Percentiles rank a stretch among this genome's conserved stretches.
These are phyloP conservation scores for Henricia sp. DNA, from an alignment of 53 echinoderm and acorn worm genomes.

Conservation along the genomic window DNA sequence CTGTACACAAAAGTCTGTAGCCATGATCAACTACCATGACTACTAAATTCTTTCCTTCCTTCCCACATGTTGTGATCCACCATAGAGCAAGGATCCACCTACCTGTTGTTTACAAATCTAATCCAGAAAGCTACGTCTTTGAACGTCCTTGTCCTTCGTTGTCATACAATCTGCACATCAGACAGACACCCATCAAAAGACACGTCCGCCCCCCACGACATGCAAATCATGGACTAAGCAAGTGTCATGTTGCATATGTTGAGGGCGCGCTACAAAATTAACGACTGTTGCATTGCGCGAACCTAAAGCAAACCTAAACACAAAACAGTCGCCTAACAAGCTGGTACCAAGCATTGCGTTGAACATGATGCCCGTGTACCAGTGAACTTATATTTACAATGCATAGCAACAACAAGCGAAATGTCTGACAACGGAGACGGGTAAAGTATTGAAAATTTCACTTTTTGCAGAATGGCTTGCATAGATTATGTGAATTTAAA, in stretches of 20 bases:
- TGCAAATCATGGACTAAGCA: too few species aligned
- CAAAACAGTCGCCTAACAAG: conserved; percentile 1
- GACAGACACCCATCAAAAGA: too few species aligned
- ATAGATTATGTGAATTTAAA: too few species aligned
- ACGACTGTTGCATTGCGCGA: conserved; percentile 23
- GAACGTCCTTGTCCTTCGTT: too few species aligned
- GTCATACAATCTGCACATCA: too few species aligned
- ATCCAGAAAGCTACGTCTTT: too few species aligned
- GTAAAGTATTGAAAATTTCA: conserved; percentile 36
- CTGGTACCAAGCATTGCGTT: conserved; percentile 5
- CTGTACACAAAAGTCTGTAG: too few species aligned
- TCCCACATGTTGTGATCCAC: too few species aligned
- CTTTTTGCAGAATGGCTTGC: not conserved
- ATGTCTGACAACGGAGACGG: conserved; percentile 63
- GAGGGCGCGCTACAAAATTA: conserved; percentile 6
- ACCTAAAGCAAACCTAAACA: not conserved
- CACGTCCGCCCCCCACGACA: too few species aligned
- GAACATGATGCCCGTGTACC: not conserved
- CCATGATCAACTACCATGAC: too few species aligned
- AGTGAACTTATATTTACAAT: conserved; percentile 38
- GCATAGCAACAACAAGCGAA: conserved; percentile 77
- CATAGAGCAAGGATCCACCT: too few species aligned
- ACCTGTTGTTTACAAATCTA: conserved; percentile 27
- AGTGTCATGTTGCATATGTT: not conserved
- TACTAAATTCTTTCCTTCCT: too few species aligned